phyloP scores from a whole-genome alignment of 2,113 vertebrate species.

The Tiliqua scincoides region DNA sequence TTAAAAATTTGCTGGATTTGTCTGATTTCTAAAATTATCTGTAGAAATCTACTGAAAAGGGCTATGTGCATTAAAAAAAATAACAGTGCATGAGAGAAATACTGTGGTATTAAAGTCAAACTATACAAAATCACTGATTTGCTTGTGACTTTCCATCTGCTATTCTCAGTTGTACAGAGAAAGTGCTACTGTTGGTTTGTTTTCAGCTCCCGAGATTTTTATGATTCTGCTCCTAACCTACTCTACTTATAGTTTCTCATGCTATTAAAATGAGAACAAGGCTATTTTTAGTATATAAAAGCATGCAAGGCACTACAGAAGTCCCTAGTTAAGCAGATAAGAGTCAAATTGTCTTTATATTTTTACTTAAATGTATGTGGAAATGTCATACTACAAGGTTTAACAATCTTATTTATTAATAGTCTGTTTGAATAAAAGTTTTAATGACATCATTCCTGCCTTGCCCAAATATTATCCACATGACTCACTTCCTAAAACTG shows the following conservation, averaged over 20 bases:
- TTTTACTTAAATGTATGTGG: conserved; percentile 33
- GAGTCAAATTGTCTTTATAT: not conserved
- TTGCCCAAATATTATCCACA: not conserved
- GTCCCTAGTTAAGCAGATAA: conserved; percentile 37
- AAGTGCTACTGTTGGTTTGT: not conserved
- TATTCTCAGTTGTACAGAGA: not conserved
- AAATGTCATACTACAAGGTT: conserved; percentile 8
- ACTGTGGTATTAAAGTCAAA: conserved; percentile 15
- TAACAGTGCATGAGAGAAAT: not conserved
- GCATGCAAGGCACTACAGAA: conserved; percentile 58
- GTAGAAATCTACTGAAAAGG: not conserved
- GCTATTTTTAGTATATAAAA: conserved; percentile 64
- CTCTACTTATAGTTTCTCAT: conserved; percentile 54
- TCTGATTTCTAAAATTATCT: not conserved
- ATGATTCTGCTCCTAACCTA: conserved; percentile 44
- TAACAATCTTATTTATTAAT: conserved; percentile 45
- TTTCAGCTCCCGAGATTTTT: conserved; percentile 38
- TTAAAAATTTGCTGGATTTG: not conserved
- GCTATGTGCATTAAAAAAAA: not conserved
- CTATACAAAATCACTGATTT: not conserved
- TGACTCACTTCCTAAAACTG: conserved; percentile 13
- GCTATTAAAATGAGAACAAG: conserved; percentile 38
- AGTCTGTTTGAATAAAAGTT: conserved; percentile 33
- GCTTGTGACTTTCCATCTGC: not conserved
- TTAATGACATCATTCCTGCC: conserved; percentile 17